phyloP scores from a whole-genome alignment of 2,888 invertebrate genomes.

The Andrena haemorrhoa region DNA sequence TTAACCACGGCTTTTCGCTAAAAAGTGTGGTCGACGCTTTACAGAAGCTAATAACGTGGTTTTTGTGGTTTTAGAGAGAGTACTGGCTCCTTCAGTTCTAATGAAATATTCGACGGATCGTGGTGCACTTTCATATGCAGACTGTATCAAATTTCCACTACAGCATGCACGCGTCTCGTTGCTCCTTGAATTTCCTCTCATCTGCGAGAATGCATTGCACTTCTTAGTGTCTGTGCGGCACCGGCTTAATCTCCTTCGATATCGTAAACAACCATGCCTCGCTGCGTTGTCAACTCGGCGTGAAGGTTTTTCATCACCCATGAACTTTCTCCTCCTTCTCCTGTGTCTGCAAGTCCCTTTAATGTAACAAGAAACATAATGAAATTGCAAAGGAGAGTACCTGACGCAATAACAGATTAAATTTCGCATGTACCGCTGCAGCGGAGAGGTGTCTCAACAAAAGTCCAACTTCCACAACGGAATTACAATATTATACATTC shows the following conservation, averaged over 20 bases:
- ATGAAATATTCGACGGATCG: slow-evolving; percentile 4
- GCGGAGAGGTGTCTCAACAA: no score
- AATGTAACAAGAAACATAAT: slow-evolving; percentile 16
- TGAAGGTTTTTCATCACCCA: slow-evolving; percentile 35
- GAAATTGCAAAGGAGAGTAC: slow-evolving; percentile 15
- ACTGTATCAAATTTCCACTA: slow-evolving; percentile 11
- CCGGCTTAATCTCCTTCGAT: slow-evolving; percentile 40
- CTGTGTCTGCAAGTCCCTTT: background rate
- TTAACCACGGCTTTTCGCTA: no score
- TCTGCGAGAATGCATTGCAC: slow-evolving; percentile 12
- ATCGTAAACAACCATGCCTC: slow-evolving; percentile 36
- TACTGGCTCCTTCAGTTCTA: background rate
- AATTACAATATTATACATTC: no score
- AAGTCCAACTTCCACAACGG: no score
- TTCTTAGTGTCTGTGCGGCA: background rate
- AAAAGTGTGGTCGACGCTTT: no score
- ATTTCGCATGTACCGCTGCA: no score
- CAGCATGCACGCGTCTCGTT: slow-evolving; percentile 3
- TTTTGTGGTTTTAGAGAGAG: no score
- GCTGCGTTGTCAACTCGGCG: slow-evolving; percentile 1
- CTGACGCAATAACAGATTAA: slow-evolving; percentile 44
- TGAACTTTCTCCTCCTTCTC: slow-evolving; percentile 24
- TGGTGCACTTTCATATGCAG: background rate
- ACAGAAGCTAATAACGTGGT: no score
- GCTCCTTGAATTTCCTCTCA: slow-evolving; percentile 22